phyloP scores from a whole-genome alignment of 1,140 invertebrate species.

The Pseudomyrmex pallidus region DNA sequence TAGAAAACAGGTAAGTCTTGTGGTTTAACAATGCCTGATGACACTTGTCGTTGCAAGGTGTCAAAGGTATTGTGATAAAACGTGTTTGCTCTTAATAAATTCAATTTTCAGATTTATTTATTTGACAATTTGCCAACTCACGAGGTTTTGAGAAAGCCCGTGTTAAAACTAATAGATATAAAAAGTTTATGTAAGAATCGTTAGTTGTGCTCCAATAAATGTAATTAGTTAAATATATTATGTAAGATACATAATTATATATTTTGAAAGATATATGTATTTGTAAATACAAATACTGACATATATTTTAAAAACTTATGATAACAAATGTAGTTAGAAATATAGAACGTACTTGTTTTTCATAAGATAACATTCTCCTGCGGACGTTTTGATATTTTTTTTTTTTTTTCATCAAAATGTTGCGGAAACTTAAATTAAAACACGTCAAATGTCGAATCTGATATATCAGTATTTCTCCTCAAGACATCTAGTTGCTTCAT shows the following conservation, averaged over 20 bases:
- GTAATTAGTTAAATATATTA: neutral
- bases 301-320: neutral
- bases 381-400: neutral
- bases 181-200: slow-evolving; percentile 26
- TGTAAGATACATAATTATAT: neutral
- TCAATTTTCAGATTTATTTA: slow-evolving; percentile 75
- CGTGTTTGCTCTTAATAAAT: slow-evolving; percentile 40
- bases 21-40: slow-evolving; percentile 13
- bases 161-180: slow-evolving; percentile 80
- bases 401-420: neutral
- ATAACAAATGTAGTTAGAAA: slow-evolving; percentile 43
- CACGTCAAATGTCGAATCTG: no score
- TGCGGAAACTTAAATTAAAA: neutral
- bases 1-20: slow-evolving; percentile 88
- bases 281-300: slow-evolving; percentile 46
- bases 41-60: neutral
- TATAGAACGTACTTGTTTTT: slow-evolving; percentile 12
- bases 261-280: neutral
- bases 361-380: neutral
- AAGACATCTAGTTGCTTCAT: neutral
- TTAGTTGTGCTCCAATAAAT: neutral
- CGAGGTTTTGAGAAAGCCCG: slow-evolving; percentile 80
- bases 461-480: no score
- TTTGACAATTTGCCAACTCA: slow-evolving; percentile 82
- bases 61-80: neutral